Evolutionary conservation across 2,113 vertebrate species (phyloP).

Genomic region (Myrmecobius fasciatus): DNA sequence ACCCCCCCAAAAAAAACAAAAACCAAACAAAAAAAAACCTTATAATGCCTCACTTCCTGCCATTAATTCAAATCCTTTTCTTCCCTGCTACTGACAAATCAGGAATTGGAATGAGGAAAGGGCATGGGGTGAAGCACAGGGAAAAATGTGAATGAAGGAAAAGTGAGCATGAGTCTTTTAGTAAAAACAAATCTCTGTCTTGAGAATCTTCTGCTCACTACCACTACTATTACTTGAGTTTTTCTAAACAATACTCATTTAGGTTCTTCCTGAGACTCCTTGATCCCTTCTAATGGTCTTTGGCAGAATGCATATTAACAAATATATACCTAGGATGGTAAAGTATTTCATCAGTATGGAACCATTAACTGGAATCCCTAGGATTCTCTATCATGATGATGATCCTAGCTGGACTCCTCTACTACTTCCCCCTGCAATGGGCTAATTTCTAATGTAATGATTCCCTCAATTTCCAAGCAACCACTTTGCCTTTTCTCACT

Average conservation of each 20-base stretch:
- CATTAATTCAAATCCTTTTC: background rate
- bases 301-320: slow-evolving; percentile 56
- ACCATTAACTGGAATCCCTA: slow-evolving; percentile 62
- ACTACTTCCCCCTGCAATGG: background rate
- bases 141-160: background rate
- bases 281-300: slow-evolving; percentile 19
- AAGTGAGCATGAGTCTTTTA: background rate
- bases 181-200: slow-evolving; percentile 9
- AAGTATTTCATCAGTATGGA: slow-evolving; percentile 64
- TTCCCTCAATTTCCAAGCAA: slow-evolving; percentile 51
- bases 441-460: slow-evolving; percentile 55
- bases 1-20: too few species aligned
- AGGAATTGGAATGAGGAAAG: background rate
- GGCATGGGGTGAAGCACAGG: background rate
- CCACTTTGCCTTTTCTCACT: slow-evolving; percentile 21
- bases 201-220: background rate
- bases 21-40: background rate
- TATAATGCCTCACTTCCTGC: background rate
- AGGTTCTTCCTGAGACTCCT: background rate
- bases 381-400: slow-evolving; percentile 39
- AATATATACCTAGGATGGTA: slow-evolving; percentile 48
- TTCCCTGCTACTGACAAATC: background rate
- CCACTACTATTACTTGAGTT: background rate
- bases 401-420: slow-evolving; percentile 9
- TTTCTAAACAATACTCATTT: background rate